Evolutionary conservation across 2,113 vertebrate species (phyloP), one percentile per base, ranked within the genome.

Genomic region (Pseudorhombus dupliciocellatus): DNA sequence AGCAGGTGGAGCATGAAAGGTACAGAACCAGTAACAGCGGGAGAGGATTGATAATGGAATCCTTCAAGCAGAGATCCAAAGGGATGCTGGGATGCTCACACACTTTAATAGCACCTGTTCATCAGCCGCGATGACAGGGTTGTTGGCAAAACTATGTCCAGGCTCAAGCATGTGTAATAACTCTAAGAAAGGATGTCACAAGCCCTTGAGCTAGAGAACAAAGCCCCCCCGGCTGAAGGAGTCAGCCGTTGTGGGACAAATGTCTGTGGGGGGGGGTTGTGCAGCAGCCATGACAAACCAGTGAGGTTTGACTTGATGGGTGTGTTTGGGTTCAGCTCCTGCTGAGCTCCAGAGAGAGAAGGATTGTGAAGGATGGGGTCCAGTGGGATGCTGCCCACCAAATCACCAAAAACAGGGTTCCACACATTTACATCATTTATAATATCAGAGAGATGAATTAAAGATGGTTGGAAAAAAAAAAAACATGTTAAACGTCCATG

Each of bases 301-400:
- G 60, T 75, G 18, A 64, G 48, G 2, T 54, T 65, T n/a, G 18
- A 61, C n/a, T 28, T 55, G 63, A 60, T 68, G 25, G 21, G 65
- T 73, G 31, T 56, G 31, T 55, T 34, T 55, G 34, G 46, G 18
- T 73, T 22, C 3, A 12, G 64, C 58, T 34, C 52, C 52, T 46
- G 44, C 12, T 57, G 54, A 66, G 46, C 4, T 40, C 7, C 22
- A 64, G 21, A 20, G 46, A 50, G 20, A 15, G 16, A 16, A 18
- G 18, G 40, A 44, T 18, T 18, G 16, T 44, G 15, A 16, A 44
- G 4, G 40, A 18, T 2, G 12, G 4, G 15, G 15, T 44, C 40
- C 1, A 50, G 34, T 12, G 2, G 34, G 9, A 4, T 12, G 34
- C 34, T 37, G 11, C 11, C 10, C 10, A 37, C 11, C 10, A 37